phyloP scores from a whole-genome alignment of 2,113 vertebrate genomes.

The Chaetodon auriga region DNA sequence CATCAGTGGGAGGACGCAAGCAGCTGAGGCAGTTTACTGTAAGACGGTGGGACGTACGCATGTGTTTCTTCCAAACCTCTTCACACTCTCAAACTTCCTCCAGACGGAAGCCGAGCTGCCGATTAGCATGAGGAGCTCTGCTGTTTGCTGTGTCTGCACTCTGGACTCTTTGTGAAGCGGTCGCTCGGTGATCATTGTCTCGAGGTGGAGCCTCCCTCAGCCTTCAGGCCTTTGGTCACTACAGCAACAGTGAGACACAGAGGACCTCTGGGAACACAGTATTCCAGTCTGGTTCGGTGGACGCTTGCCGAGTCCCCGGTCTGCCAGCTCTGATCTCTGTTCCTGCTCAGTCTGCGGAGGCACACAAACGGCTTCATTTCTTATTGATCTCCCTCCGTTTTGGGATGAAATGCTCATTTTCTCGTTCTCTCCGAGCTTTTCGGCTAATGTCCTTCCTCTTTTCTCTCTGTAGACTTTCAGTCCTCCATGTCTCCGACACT shows the following conservation, averaged over 20 bases:
- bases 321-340: not conserved
- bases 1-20: too few relatives aligned
- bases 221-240: slow-evolving; percentile 30
- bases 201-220: slow-evolving; percentile 5
- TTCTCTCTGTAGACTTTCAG: not conserved
- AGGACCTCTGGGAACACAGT: slow-evolving; percentile 11
- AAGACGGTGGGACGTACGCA: too few relatives aligned
- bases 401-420: not conserved
- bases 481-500: not conserved
- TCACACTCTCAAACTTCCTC: too few relatives aligned
- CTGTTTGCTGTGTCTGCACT: not conserved
- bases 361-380: not conserved
- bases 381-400: not conserved
- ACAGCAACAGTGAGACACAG: slow-evolving; percentile 16
- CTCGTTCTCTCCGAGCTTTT: not conserved
- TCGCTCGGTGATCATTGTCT: slow-evolving; percentile 17
- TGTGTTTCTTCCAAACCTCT: too few relatives aligned
- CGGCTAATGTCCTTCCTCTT: too few relatives aligned
- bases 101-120: too few relatives aligned
- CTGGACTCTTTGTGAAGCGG: not conserved
- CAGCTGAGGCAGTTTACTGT: too few relatives aligned
- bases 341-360: not conserved
- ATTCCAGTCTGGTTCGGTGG: slow-evolving; percentile 2
- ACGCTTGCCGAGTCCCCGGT: not conserved
- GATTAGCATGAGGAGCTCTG: too few relatives aligned